Conservation (phyloP, 2,113 vertebrate species). For the Corythornis vintsioides region DNA sequence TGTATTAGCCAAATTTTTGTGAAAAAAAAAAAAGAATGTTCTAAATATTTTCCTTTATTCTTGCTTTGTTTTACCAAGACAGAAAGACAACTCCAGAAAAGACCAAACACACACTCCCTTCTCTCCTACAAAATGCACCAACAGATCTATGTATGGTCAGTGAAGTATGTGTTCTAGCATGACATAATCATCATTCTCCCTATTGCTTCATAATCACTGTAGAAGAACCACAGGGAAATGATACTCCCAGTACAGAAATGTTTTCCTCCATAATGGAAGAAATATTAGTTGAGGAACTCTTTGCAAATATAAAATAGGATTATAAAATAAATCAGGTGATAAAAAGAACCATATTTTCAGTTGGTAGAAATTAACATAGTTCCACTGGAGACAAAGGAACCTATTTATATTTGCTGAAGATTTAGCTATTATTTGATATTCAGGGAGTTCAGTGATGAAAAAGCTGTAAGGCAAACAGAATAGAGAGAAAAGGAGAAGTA, state of each 20-base stretch:
- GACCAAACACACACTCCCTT: not conserved
- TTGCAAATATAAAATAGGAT: not conserved
- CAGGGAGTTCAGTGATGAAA: not conserved
- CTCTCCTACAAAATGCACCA: not conserved
- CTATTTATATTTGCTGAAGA: not conserved
- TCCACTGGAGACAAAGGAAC: not conserved
- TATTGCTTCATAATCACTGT: not conserved
- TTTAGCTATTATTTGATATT: not conserved
- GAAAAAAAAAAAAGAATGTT: not conserved
- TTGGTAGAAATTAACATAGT: not conserved
- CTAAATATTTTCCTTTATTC: not conserved
- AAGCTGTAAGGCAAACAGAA: conserved; percentile 20
- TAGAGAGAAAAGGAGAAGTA: not conserved
- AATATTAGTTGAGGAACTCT: not conserved
- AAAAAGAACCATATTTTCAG: not conserved
- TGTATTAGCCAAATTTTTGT: not conserved
- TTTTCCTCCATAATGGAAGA: not conserved
- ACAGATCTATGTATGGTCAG: not conserved
- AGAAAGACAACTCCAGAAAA: not conserved
- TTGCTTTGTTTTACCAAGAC: not conserved
- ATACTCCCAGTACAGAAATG: not conserved
- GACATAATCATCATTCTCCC: not conserved
- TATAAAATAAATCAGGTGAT: not conserved
- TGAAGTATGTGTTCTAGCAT: not conserved
- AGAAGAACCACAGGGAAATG: not conserved